Evolutionary conservation across 2,888 invertebrate species (phyloP), one percentile per base, ranked within the genome.

Genomic region (Meghimatium bilineatum): DNA sequence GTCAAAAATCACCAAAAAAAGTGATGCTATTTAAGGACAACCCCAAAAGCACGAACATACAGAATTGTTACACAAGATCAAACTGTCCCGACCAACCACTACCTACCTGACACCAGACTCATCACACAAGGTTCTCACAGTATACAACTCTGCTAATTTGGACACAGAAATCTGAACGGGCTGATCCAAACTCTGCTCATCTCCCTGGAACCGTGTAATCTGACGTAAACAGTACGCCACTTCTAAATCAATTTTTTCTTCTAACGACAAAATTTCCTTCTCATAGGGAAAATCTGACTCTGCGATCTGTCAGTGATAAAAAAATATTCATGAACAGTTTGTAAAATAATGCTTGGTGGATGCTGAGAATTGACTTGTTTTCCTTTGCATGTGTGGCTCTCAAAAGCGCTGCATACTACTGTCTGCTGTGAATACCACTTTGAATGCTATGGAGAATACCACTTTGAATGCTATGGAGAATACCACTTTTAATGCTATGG

Each of bases 191-290:
- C 1, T 49, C 3, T n/a, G 17, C 10, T 66, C 75, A 26, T 49
- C 12, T 14, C 52, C n/a, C 32, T n/a, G 52, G 14, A 17, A 32
- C 29, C 17, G 8, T 14, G 34, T 29, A 44, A 83, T 52, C 34
- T 83, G 52, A 20, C 79, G 71, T 34, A 83, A n/a, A 29, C 63
- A 63, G 74, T 72, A 83, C 0, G 36, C 63, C 29, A 83, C 63
- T 32, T 78, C 83, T 17, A 63, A 8, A 26, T 83, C 83, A 74
- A 83, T 71, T 49, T 74, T 83, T 49, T 83, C 83, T n/a, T 79
- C 74, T 26, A 49, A 10, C 17, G 79, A 32, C 29, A 60, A 8
- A 5, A 67, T 10, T 44, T 72, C 32, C 26, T 38, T 49, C 23
- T 63, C 79, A 66, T 72, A 83, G 0, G 83, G 83, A 23, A 72